Base-by-base conservation (phyloP, 1,140 invertebrate species). In the Eulimnadia texana region DNA sequence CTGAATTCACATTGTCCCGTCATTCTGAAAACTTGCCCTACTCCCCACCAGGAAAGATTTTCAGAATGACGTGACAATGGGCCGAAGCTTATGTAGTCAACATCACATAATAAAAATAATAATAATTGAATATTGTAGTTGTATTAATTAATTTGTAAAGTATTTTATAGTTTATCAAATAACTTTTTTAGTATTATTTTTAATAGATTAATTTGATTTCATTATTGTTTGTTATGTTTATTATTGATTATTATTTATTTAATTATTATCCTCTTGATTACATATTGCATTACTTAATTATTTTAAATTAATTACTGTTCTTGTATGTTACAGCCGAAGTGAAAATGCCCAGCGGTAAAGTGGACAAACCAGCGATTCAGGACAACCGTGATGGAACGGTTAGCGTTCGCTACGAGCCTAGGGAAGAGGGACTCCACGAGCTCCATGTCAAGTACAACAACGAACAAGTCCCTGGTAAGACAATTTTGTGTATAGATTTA, bases 321-420 rank as follows among this genome's bases (percentile, higher is more conserved):
- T 61, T 62, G 64, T 67, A 72, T 49, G 64, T 82, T 82, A 16
- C 73, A 90, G 88, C 88, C 70, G 85, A 91, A 80, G 84, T 96
- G 57, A 94, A 84, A 74, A 96, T 95, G 89, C 93, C 94, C 56
- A 93, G 88, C 70, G 92, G 92, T 72, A 84, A 88, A 72, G 72
- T 85, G 22, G 90, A 93, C 72, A 84, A 86, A 69, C 90, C 91
- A 1, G 73, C 85, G 60, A 93, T 98, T 66, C 88, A 94, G 71
- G 93, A 98, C 74, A 98, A 98, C 74, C 83, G 86, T 56, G 93
- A 98, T 80, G 95, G 95, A 25, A 97, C 93, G 0, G 92, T 97
- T 63, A 93, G 88, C 65, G 84, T 98, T 67, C 86, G 86, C 67
- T 98, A 97, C 72, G 90, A 95, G 63, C 94, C 94, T 6, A 80